Evolutionary conservation across 35 echinoderm and acorn worm species (phyloP).

Genomic region (Apostichopus parvimensis): DNA sequence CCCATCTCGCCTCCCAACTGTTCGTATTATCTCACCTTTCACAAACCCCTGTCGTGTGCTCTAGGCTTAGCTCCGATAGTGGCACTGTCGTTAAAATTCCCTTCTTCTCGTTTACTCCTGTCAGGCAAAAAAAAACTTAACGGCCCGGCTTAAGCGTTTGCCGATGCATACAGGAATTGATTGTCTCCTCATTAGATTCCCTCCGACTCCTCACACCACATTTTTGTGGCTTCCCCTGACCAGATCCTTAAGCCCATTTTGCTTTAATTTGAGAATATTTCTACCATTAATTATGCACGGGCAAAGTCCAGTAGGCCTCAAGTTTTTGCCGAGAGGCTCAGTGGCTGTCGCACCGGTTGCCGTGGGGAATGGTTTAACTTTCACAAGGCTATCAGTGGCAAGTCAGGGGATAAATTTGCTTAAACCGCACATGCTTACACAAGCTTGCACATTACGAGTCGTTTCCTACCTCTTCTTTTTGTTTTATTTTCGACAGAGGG

Average conservation of each 20-base stretch:
- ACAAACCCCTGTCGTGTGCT: not conserved
- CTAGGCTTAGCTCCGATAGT: not conserved
- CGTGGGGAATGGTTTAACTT: conserved; percentile 43
- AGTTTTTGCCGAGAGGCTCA: conserved; percentile 26
- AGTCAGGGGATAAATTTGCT: conserved; percentile 1
- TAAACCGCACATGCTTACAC: not conserved
- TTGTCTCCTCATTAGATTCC: not conserved
- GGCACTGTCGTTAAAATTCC: conserved; percentile 2
- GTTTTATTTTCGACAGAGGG: not conserved
- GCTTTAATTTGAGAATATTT: conserved; percentile 17
- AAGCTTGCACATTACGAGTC: not conserved
- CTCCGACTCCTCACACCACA: not conserved
- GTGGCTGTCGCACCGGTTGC: conserved; percentile 22
- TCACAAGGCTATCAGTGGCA: conserved; percentile 26
- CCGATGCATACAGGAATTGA: conserved; percentile 43
- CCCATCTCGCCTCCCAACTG: conserved; percentile 2
- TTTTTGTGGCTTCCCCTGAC: not conserved
- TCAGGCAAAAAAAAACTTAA: not conserved
- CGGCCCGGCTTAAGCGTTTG: conserved; percentile 21
- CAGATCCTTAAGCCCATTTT: conserved; percentile 36
- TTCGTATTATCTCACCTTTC: not conserved
- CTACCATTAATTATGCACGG: conserved; percentile 51
- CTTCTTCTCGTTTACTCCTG: not conserved
- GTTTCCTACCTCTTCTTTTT: not conserved
- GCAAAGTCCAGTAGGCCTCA: conserved; percentile 37